These are phyloP conservation scores for Centropyge bicolor DNA, from an alignment of 2,797 vertebrate genomes.

Conservation along the genomic window DNA sequence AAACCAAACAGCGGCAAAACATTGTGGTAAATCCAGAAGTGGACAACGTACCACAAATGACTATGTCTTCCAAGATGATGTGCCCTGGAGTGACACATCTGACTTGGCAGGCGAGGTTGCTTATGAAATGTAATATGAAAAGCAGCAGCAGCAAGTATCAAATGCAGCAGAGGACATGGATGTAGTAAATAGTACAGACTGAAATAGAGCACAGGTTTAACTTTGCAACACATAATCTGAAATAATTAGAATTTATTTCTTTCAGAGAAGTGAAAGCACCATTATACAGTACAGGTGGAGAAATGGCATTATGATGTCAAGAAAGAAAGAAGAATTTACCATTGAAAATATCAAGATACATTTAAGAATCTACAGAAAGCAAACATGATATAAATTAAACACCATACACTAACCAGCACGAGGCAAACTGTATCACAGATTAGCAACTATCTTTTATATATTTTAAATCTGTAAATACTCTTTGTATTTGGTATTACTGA, in stretches of 20 bases:
- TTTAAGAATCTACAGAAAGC: conserved; percentile 36
- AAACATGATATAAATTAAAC: conserved; percentile 56
- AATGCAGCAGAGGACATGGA: background rate
- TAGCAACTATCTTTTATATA: conserved; percentile 1
- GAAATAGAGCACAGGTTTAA: background rate
- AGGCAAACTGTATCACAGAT: conserved; percentile 29
- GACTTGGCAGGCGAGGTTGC: background rate
- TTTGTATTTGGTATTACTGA: conserved; percentile 56
- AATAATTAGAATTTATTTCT: conserved; percentile 64
- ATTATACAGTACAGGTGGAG: conserved; percentile 48
- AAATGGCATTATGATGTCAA: conserved; percentile 40
- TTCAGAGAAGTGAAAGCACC: conserved; percentile 49
- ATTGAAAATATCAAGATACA: conserved; percentile 35
- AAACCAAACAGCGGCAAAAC: too few relatives aligned
- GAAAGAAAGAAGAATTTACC: conserved; percentile 29
- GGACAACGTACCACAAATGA: too few relatives aligned
- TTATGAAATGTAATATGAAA: background rate
- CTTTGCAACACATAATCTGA: background rate
- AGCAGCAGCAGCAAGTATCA: background rate
- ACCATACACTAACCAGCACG: conserved; percentile 34
- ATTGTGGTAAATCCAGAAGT: too few relatives aligned
- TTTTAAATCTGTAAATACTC: conserved; percentile 37
- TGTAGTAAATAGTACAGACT: background rate
- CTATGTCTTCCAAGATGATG: too few relatives aligned
- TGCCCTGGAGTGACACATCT: background rate